Evolutionary conservation across 1,140 invertebrate species (phyloP).

Genomic region (Leptopilina boulardi): DNA sequence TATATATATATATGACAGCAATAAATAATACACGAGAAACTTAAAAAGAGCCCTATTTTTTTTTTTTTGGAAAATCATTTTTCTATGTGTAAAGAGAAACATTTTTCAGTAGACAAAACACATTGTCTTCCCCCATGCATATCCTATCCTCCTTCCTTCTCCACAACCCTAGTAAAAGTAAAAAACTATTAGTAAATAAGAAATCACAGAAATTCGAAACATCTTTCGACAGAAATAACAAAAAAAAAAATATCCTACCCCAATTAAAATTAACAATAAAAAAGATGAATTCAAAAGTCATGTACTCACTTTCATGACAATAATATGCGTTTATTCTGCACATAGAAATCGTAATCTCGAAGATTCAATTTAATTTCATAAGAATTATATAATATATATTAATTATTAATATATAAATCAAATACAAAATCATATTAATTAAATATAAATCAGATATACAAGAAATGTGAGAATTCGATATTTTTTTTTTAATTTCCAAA

Average conservation of each 20-base stretch:
- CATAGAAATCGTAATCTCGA: conserved; percentile 20
- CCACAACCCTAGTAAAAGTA: conserved; percentile 73
- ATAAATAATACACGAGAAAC: conserved; percentile 47
- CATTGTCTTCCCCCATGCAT: conserved; percentile 70
- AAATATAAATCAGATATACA: too few species aligned
- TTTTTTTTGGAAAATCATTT: conserved; percentile 59
- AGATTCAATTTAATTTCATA: background rate
- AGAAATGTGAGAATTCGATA: too few species aligned
- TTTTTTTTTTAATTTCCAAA: too few species aligned
- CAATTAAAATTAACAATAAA: conserved; percentile 28
- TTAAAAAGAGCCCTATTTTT: conserved; percentile 48
- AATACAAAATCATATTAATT: too few species aligned
- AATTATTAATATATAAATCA: too few species aligned
- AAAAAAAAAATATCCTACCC: conserved; percentile 33
- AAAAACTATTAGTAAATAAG: conserved; percentile 76
- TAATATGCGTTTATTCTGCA: conserved; percentile 50
- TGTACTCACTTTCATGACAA: conserved; percentile 62
- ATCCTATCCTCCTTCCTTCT: conserved; percentile 71
- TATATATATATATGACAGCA: conserved; percentile 41
- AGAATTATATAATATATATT: too few species aligned
- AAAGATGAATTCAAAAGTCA: conserved; percentile 42
- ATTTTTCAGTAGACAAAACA: conserved; percentile 45
- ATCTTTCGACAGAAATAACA: background rate
- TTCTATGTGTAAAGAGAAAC: conserved; percentile 42
- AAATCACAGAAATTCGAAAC: conserved; percentile 57